Conservation (phyloP, 2,113 vertebrate species). For the Nyctereutes procyonoides region DNA sequence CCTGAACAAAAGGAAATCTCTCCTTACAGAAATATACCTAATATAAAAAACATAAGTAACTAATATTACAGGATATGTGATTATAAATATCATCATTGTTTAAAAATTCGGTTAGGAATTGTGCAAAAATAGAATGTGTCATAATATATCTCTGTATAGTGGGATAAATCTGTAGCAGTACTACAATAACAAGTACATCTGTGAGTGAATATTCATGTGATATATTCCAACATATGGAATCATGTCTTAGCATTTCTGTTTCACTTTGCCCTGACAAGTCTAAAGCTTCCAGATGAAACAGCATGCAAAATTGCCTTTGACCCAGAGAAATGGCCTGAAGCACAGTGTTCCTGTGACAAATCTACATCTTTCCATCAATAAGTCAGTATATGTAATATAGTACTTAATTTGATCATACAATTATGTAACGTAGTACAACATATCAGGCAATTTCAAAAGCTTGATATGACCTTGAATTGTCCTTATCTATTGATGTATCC, state of each 20-base stretch:
- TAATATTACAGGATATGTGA: neutral
- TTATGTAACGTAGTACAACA: neutral
- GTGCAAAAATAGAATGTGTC: neutral
- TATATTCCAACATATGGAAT: neutral
- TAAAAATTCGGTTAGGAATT: neutral
- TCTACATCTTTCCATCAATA: neutral
- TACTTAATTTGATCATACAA: neutral
- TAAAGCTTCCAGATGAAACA: neutral
- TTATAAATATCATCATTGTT: neutral
- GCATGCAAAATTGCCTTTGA: neutral
- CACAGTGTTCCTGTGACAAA: neutral
- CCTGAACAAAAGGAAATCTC: neutral
- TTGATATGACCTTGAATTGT: neutral
- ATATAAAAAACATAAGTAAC: neutral
- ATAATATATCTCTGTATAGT: neutral
- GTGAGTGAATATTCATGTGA: neutral
- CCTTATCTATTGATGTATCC: neutral
- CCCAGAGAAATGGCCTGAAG: conserved; percentile 3
- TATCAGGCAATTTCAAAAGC: neutral
- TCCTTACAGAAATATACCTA: neutral
- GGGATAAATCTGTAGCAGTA: neutral
- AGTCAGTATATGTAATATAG: neutral
- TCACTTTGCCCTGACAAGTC: neutral
- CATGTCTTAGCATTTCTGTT: neutral
- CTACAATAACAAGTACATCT: neutral